Conservation (phyloP, 2,888 invertebrate genomes). For the Drosophila percnosoma region DNA sequence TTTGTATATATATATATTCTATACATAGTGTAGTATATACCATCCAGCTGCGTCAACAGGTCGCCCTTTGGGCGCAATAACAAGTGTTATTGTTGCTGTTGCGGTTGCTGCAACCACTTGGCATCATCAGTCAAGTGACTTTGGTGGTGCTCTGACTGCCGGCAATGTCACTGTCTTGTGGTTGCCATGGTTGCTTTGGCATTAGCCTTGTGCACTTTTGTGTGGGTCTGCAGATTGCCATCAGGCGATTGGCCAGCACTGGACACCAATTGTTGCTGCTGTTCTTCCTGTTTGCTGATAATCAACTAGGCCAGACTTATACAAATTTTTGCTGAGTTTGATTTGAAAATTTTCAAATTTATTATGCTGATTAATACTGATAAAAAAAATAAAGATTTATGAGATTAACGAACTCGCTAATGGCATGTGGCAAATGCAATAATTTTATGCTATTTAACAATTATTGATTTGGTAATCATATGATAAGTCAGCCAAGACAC, state of each 20-base stretch:
- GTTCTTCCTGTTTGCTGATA: constrained; percentile 12
- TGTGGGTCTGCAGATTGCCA: constrained; percentile 38
- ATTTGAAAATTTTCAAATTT: background rate
- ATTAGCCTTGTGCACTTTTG: constrained; percentile 16
- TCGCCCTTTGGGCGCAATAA: constrained; percentile 27
- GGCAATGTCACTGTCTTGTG: constrained; percentile 54
- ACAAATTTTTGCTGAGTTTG: background rate
- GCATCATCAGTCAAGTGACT: constrained; percentile 61
- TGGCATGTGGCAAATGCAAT: background rate
- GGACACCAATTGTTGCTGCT: constrained; percentile 42
- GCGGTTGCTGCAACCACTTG: constrained; percentile 44
- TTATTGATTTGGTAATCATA: background rate
- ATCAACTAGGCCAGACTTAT: background rate
- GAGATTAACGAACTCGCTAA: background rate
- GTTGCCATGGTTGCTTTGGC: background rate
- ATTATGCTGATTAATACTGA: background rate
- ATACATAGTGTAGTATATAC: background rate
- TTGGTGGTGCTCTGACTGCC: constrained; percentile 15
- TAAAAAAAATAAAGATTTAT: background rate
- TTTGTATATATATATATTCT: background rate
- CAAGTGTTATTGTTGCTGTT: constrained; percentile 49
- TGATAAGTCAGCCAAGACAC: background rate
- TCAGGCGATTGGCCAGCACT: constrained; percentile 23
- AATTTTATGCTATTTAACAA: background rate
- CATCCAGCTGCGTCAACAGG: constrained; percentile 5